phyloP scores from a whole-genome alignment of 2,797 vertebrate genomes.

The Sarcophilus harrisii region DNA sequence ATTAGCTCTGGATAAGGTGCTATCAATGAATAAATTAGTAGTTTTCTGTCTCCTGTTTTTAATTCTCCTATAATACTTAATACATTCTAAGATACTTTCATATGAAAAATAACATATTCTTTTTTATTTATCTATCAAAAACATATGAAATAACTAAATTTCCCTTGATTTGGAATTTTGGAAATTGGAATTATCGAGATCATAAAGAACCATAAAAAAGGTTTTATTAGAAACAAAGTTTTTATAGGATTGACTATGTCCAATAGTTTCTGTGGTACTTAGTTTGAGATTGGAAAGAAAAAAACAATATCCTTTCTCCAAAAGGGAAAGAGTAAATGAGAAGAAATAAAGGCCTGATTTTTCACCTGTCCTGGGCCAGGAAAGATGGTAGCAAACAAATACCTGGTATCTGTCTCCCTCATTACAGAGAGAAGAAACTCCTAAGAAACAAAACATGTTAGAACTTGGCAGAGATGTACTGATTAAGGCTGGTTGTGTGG shows the following conservation, averaged over 20 bases:
- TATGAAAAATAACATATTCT: not conserved
- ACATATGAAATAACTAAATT: constrained; percentile 19
- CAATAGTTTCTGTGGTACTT: not conserved
- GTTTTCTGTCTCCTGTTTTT: not conserved
- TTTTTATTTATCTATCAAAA: constrained; percentile 5
- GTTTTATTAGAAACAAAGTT: constrained; percentile 1
- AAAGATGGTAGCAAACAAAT: not conserved
- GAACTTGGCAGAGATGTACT: not conserved
- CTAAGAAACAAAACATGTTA: constrained; percentile 8
- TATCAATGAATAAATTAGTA: not conserved
- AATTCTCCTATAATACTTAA: not conserved
- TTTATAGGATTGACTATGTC: not conserved
- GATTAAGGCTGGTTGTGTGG: not conserved
- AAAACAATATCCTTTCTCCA: not conserved
- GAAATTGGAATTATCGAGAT: not conserved
- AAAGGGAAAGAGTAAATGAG: constrained; percentile 2
- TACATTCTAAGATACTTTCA: not conserved
- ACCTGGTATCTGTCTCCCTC: not conserved
- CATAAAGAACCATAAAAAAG: not conserved
- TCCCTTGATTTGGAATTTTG: constrained; percentile 11
- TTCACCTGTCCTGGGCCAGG: not conserved
- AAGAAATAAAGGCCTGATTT: constrained; percentile 14
- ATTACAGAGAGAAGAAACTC: not conserved
- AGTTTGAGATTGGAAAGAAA: constrained; percentile 12
- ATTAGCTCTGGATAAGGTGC: not conserved